These are phyloP conservation scores for Macroteleia sp. DNA, from an alignment of 2,888 invertebrate species.

Conservation along the genomic window DNA sequence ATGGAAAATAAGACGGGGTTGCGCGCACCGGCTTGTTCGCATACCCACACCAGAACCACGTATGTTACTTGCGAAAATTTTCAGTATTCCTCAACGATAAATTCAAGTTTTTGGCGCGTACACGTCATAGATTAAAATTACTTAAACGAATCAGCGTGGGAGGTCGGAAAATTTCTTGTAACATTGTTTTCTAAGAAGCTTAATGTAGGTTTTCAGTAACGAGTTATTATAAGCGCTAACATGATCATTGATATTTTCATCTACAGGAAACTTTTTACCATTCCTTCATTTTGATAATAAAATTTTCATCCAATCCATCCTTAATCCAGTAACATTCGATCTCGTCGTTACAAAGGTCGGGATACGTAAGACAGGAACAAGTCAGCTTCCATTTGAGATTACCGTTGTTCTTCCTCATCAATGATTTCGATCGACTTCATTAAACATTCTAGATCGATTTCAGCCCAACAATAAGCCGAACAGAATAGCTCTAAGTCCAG, in stretches of 20 bases:
- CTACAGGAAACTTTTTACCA: slow-evolving; percentile 17
- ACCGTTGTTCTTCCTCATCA: slow-evolving; percentile 65
- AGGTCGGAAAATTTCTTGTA: slow-evolving; percentile 76
- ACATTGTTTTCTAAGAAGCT: slow-evolving; percentile 83
- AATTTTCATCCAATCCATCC: slow-evolving; percentile 18
- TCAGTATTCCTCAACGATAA: slow-evolving; percentile 24
- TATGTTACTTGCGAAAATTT: slow-evolving; percentile 55
- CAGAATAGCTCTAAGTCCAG: slow-evolving; percentile 63
- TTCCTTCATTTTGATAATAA: slow-evolving; percentile 3
- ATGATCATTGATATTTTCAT: too few species aligned
- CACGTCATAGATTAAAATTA: slow-evolving; percentile 82
- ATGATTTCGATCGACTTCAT: slow-evolving; percentile 64
- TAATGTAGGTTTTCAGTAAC: slow-evolving; percentile 84
- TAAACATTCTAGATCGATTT: slow-evolving; percentile 65
- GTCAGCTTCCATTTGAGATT: slow-evolving; percentile 61
- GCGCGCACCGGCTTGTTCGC: slow-evolving; percentile 66
- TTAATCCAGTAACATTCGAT: slow-evolving; percentile 33
- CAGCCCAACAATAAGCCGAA: slow-evolving; percentile 64
- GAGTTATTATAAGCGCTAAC: slow-evolving; percentile 82
- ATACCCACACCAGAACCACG: slow-evolving; percentile 56
- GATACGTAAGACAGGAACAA: slow-evolving; percentile 45
- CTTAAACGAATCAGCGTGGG: slow-evolving; percentile 77
- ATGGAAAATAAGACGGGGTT: slow-evolving; percentile 79
- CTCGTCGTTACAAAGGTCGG: slow-evolving; percentile 18
- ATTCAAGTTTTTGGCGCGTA: slow-evolving; percentile 63